These are phyloP conservation scores for Buceros bicornis DNA, from an alignment of 2,797 vertebrate species.

Conservation along the genomic window DNA sequence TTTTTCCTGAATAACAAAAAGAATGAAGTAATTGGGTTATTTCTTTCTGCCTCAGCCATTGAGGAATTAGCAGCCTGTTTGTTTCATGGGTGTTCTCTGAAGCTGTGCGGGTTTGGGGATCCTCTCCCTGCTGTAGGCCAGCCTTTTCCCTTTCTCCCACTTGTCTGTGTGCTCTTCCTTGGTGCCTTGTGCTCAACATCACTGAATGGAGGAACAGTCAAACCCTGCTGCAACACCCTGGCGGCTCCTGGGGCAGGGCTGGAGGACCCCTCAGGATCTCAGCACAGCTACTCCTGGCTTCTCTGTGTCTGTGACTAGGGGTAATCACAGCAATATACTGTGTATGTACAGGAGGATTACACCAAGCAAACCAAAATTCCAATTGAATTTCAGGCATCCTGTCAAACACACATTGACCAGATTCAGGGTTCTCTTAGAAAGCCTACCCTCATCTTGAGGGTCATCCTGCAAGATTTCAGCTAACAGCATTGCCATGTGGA, in stretches of 20 bases:
- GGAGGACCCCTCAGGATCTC: not conserved
- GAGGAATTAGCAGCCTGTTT: not conserved
- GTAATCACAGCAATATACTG: not conserved
- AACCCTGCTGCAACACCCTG: rapidly evolving
- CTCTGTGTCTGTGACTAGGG: not conserved
- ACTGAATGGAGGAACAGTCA: rapidly evolving
- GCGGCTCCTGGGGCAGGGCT: not conserved
- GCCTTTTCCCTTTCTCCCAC: not conserved
- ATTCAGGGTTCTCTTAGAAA: not conserved
- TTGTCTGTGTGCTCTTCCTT: not conserved
- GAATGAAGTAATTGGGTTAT: not conserved
- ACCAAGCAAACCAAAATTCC: too few species aligned
- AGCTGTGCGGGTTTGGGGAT: not conserved
- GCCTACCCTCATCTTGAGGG: not conserved
- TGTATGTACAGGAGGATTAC: not conserved
- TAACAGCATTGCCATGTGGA: not conserved
- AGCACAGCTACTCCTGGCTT: not conserved
- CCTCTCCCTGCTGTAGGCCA: not conserved
- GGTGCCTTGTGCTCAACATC: not conserved
- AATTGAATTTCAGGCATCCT: not conserved
- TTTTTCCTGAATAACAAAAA: not conserved
- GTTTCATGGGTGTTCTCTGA: not conserved
- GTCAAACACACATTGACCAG: not conserved
- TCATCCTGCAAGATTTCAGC: not conserved
- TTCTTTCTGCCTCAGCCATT: not conserved